Evolutionary conservation across 2,888 invertebrate genomes (phyloP).

Genomic region (Bibio marci): DNA sequence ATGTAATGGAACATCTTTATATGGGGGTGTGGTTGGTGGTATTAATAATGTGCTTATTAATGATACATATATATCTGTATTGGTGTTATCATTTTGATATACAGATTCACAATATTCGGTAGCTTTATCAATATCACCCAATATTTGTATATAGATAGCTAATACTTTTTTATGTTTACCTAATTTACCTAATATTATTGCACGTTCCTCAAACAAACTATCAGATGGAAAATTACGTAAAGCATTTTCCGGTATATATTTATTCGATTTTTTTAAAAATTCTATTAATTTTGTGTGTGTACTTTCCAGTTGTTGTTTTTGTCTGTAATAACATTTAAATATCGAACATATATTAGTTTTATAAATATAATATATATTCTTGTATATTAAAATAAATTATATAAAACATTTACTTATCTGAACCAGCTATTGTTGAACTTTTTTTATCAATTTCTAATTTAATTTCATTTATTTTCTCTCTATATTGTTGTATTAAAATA

Average conservation of each 20-base stretch:
- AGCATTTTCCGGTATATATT: constrained; percentile 75
- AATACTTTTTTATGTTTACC: constrained; percentile 86
- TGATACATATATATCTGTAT: constrained; percentile 14
- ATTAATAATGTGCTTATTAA: constrained; percentile 32
- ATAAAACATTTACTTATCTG: too few relatives aligned
- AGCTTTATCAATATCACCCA: constrained; percentile 71
- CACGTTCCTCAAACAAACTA: constrained; percentile 77
- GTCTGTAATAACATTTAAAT: not conserved
- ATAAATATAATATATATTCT: too few relatives aligned
- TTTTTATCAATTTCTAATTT: constrained; percentile 24
- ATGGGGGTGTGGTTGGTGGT: constrained; percentile 28
- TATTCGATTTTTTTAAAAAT: constrained; percentile 62
- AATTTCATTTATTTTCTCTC: constrained; percentile 44
- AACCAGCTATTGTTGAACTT: constrained; percentile 24
- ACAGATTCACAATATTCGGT: constrained; percentile 68
- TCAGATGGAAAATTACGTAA: constrained; percentile 74
- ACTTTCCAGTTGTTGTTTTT: constrained; percentile 15
- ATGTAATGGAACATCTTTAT: constrained; percentile 29
- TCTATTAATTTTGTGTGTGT: constrained; percentile 43
- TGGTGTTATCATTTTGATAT: constrained; percentile 30
- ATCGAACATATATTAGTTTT: too few relatives aligned
- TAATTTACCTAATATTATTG: constrained; percentile 80
- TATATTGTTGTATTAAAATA: constrained; percentile 73
- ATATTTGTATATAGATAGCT: constrained; percentile 75
- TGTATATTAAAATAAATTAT: too few relatives aligned